Percentiles rank a stretch among this genome's conserved stretches.
These are phyloP conservation scores for Diorhabda carinulata DNA, from an alignment of 1,140 invertebrate species.

Conservation along the genomic window DNA sequence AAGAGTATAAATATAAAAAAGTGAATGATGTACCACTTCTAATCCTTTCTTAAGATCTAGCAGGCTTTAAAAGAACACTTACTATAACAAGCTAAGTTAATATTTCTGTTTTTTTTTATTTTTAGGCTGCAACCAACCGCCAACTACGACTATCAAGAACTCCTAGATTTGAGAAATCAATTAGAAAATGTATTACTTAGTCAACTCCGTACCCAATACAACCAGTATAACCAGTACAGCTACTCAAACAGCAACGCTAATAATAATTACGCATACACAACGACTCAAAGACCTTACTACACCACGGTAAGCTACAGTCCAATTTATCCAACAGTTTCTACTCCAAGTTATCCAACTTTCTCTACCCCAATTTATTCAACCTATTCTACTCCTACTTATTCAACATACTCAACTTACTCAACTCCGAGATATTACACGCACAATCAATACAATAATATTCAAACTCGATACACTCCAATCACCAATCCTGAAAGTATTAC, in stretches of 20 bases:
- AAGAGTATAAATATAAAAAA: too few relatives aligned
- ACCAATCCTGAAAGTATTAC: constrained; percentile 34
- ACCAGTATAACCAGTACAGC: constrained; percentile 6
- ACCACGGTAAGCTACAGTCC: background rate
- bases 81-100: too few relatives aligned
- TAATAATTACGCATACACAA: constrained; percentile 17
- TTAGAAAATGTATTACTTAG: constrained; percentile 37
- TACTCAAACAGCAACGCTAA: background rate
- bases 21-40: too few relatives aligned
- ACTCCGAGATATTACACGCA: background rate
- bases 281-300: constrained; percentile 11
- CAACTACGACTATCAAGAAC: constrained; percentile 42
- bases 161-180: constrained; percentile 36
- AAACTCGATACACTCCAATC: constrained; percentile 27
- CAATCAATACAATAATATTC: constrained; percentile 7
- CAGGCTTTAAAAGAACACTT: too few relatives aligned
- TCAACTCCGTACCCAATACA: constrained; percentile 31
- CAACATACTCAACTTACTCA: constrained; percentile 5
- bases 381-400: background rate
- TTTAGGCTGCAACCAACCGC: constrained; percentile 28
- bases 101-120: background rate
- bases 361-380: background rate
- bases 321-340: background rate
- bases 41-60: too few relatives aligned
- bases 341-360: background rate